phyloP scores from a whole-genome alignment of 2,888 invertebrate genomes.

The Dynastes grantii region DNA sequence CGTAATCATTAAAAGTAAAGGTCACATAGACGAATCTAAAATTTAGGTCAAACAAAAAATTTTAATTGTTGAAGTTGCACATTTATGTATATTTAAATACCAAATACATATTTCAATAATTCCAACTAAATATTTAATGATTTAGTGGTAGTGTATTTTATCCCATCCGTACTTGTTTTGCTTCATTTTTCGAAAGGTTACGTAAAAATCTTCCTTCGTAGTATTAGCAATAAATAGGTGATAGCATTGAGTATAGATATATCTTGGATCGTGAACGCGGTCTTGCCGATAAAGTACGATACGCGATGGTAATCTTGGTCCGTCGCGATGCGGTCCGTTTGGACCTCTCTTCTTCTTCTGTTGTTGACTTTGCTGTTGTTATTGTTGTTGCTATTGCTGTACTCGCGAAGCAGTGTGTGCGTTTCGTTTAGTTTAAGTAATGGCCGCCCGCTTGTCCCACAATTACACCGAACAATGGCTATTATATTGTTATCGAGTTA shows the following conservation, averaged over 20 bases:
- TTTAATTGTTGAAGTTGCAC: no score
- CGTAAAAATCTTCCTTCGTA: no score
- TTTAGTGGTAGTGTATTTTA: no score
- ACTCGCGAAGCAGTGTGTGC: slow-evolving; percentile 47
- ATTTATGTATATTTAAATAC: no score
- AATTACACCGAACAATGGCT: slow-evolving; percentile 70
- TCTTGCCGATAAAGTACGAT: slow-evolving; percentile 3
- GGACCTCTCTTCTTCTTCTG: slow-evolving; percentile 52
- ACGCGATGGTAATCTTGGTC: slow-evolving; percentile 64
- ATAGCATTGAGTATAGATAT: slow-evolving; percentile 60
- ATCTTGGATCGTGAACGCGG: slow-evolving; percentile 12
- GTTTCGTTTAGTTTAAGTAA: slow-evolving; percentile 66
- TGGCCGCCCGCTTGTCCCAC: slow-evolving; percentile 67
- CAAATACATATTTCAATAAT: no score
- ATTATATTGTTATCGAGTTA: slow-evolving; percentile 70
- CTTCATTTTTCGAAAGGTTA: no score
- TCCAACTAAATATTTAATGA: no score
- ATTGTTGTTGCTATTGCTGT: background rate
- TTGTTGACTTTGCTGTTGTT: no score
- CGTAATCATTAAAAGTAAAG: no score
- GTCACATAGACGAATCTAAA: no score
- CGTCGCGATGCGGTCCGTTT: slow-evolving; percentile 1
- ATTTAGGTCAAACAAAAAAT: no score
- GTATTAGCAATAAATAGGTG: slow-evolving; percentile 65
- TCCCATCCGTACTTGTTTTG: no score